Conservation (phyloP, 1,140 invertebrate species). For the Bradynema listronoti region DNA sequence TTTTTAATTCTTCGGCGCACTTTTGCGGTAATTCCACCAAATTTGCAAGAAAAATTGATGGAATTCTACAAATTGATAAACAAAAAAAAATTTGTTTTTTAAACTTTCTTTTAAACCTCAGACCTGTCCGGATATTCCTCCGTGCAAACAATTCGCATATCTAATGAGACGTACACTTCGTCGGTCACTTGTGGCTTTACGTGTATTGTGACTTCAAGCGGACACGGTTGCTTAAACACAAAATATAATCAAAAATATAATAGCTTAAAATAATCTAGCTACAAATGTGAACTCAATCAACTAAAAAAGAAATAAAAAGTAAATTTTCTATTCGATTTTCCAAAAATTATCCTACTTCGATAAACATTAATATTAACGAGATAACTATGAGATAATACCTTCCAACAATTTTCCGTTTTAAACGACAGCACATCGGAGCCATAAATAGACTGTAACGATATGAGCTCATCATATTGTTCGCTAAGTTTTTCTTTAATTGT, state of each 20-base stretch:
- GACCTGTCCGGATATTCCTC: slow-evolving; percentile 10
- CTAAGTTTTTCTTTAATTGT: too few relatives aligned
- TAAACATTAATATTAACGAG: not conserved
- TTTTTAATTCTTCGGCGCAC: slow-evolving; percentile 1
- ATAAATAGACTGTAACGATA: slow-evolving; percentile 15
- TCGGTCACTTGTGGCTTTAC: slow-evolving; percentile 11
- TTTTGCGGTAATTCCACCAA: not conserved
- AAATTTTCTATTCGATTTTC: not conserved
- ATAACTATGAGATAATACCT: not conserved
- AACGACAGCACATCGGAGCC: slow-evolving; percentile 4
- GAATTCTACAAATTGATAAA: not conserved
- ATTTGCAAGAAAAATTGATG: not conserved
- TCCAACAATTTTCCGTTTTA: slow-evolving; percentile 19
- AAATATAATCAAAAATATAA: not conserved
- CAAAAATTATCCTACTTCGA: not conserved
- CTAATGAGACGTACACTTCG: slow-evolving; percentile 10
- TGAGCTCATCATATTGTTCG: slow-evolving; percentile 13
- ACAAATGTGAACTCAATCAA: not conserved
- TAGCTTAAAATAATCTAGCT: not conserved
- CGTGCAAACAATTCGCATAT: slow-evolving; percentile 16
- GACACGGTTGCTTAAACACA: slow-evolving; percentile 12
- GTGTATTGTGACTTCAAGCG: slow-evolving; percentile 9
- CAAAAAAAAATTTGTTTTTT: not conserved
- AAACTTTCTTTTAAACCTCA: too few relatives aligned
- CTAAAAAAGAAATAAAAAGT: not conserved